Base-by-base conservation (phyloP, 1,140 invertebrate genomes). In the Eufriesea mexicana region DNA sequence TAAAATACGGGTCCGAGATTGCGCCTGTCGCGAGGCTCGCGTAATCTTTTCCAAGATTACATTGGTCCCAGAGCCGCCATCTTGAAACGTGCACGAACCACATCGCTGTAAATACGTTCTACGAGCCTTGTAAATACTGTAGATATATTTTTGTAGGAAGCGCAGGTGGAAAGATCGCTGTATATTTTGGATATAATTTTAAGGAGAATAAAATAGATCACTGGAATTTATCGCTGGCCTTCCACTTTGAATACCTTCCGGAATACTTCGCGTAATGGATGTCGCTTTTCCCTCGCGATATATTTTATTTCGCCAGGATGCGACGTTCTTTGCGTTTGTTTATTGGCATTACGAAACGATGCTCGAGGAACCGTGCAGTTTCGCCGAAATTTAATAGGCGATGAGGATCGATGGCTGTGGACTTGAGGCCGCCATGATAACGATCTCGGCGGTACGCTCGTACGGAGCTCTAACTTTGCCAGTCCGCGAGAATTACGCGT, bases 101-200 rank as follows among this genome's bases (percentile, higher is more conserved):
- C 25, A 28, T 66, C 35, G 16, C n/a, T 86, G 51, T 78, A 79
- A 83, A 83, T 71, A 45, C 42, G 10, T 7, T 72, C 25, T 8
- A 20, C 14, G 68, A 66, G 8, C 14, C 18, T 79, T 91, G 89
- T 90, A 88, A 82, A 90, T 91, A 88, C 66, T 88, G 84, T 89
- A 84, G 20, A 54, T 49, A 59, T 28, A 85, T 57, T 83, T 84
- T 90, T 90, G 64, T 84, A 84, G 49, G 42, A 59, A 61, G 57
- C 66, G 8, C 2, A 49, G 49, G 0, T 20, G 45, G 2, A 70
- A 12, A 20, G 72, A 71, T 55, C 42, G 42, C 55, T 85, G 81
- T 77, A 89, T 89, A 88, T 86, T 89, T 88, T 86, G 2, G 83
- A 82, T 89, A 85, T 85, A 73, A 82, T 59, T 61, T 74, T 71